Base-by-base conservation (phyloP, 2,113 vertebrate species). In the Megaleporinus macrocephalus region DNA sequence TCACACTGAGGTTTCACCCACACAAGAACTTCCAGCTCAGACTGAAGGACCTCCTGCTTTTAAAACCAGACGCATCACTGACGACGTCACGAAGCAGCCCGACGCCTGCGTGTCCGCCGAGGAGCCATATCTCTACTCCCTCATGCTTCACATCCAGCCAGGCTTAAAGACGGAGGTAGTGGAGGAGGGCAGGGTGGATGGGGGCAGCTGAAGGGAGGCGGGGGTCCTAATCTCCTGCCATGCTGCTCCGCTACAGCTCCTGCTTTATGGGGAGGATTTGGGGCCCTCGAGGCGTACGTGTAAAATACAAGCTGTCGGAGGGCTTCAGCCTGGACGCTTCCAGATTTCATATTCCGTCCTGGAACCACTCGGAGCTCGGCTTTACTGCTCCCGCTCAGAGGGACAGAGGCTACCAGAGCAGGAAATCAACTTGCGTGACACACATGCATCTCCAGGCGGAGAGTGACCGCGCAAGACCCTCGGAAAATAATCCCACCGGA, bases 41-140 rank as follows among this genome's bases (percentile, higher is more conserved):
- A 61, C n/a, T 20, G 27, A 44, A 27, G 70, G 79, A 41, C 51
- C 83, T 85, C 84, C 27, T 59, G 69, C 65, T 70, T 84, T 61
- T 68, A 85, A 87, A 81, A 33, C 55, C 71, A 57, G 87, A 41
- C 84, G 79, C 63, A 36, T 59, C 18, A 41, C 33, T 20, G 84
- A 90, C 84, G 90, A 87, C 86, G 87, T 81, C 75, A 83, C 71
- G 76, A 88, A 88, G 85, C 84, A 76, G 85, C 71, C 77, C 75
- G 91, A 90, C 85, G 85, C 88, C 90, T 78, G 75, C 76, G 84
- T 88, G 90, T 89, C 92, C 90, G 80, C 89, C 71, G 88, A 88
- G 85, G 87, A 87, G 89, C 88, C 86, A 88, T 59, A 73, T 82
- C 86, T 83, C 88, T 70, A 87, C 83, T 79, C 68, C 72, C 66